Conservation (phyloP, 2,888 invertebrate genomes). For the Dryocosmus kuriphilus region DNA sequence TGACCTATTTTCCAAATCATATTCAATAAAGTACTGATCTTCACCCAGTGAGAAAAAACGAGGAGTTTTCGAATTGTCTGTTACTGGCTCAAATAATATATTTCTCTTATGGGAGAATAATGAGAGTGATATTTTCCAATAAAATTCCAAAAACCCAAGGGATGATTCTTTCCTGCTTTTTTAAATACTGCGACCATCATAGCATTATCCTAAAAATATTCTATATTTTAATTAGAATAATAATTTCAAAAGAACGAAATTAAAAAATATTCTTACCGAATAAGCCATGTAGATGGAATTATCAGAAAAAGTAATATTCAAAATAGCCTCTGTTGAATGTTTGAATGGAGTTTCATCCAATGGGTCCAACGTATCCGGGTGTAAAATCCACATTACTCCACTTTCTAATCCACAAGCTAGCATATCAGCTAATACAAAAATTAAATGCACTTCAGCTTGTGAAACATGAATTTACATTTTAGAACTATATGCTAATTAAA, state of each 20-base stretch:
- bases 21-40: constrained; percentile 82
- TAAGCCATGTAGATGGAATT: constrained; percentile 81
- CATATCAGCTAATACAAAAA: constrained; percentile 57
- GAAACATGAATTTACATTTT: too few relatives aligned
- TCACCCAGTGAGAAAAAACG: constrained; percentile 81
- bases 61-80: constrained; percentile 72
- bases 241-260: background rate
- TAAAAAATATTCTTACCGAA: constrained; percentile 76
- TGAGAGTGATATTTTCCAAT: constrained; percentile 83
- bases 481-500: background rate
- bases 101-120: constrained; percentile 80
- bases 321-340: constrained; percentile 78
- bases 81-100: constrained; percentile 80
- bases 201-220: constrained; percentile 78
- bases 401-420: constrained; percentile 81
- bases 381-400: constrained; percentile 81
- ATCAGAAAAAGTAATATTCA: constrained; percentile 79
- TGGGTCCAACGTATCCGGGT: constrained; percentile 80
- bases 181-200: constrained; percentile 79
- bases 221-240: background rate
- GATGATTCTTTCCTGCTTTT: constrained; percentile 64
- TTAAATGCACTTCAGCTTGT: too few relatives aligned
- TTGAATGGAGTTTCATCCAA: constrained; percentile 77
- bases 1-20: constrained; percentile 79
- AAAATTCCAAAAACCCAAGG: constrained; percentile 79